Conservation (phyloP, 2,113 vertebrate genomes). For the Misgurnus anguillicaudatus region DNA sequence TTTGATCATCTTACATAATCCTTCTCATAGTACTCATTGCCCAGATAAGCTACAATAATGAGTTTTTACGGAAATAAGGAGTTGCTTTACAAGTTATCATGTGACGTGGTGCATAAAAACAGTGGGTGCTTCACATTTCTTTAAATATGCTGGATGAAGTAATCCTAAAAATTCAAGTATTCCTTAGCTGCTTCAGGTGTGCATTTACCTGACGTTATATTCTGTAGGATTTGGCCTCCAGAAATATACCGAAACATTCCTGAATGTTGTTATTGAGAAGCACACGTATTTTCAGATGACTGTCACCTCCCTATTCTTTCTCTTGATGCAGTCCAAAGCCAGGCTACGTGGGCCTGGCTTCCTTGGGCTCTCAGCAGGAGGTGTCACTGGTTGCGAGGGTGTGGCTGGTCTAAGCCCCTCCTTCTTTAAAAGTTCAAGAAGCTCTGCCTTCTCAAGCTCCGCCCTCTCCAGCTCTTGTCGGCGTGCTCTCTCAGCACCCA, state of each 20-base stretch:
- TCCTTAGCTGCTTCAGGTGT: no score
- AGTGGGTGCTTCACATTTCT: no score
- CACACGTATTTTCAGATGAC: constrained; percentile 71
- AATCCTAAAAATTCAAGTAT: no score
- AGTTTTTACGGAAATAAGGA: no score
- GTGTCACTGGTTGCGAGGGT: constrained; percentile 42
- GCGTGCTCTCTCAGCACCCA: constrained; percentile 81
- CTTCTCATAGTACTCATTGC: neutral
- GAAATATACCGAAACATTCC: no score
- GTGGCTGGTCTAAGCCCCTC: constrained; percentile 57
- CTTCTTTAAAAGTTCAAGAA: constrained; percentile 80
- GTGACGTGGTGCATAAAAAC: no score
- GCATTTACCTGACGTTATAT: no score
- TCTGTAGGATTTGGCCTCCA: no score
- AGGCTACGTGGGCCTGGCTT: constrained; percentile 72
- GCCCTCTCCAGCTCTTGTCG: constrained; percentile 83
- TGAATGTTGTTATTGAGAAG: neutral
- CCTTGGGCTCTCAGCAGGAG: constrained; percentile 63
- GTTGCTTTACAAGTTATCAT: no score
- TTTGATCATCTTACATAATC: neutral
- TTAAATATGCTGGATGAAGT: no score
- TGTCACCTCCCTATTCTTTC: constrained; percentile 81
- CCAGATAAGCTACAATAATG: neutral
- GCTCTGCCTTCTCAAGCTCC: constrained; percentile 82
- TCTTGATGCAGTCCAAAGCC: constrained; percentile 80